Evolutionary conservation across 2,888 invertebrate species (phyloP), one percentile per base, ranked within the genome.

Genomic region (Thymelicus sylvestris): DNA sequence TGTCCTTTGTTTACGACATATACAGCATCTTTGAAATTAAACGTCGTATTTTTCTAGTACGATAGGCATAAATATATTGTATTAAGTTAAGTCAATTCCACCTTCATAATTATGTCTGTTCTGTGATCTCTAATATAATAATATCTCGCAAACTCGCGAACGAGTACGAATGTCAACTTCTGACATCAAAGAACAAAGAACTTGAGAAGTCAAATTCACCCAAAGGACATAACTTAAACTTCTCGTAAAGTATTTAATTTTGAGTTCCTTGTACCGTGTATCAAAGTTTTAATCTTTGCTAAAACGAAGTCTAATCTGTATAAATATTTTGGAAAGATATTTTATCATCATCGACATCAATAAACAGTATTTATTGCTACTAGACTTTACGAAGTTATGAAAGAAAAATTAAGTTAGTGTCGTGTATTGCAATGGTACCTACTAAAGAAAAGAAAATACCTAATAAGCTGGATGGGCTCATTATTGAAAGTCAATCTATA

Each of bases 151-250:
- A 63, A 63, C 24, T 62, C 63, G 31, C 13, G 48, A 63, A 63
- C 48, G 31, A 63, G 63, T 47, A 48, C 63, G 1, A 48, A 8
- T 63, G 48, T 48, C 55, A 65, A 55, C 55, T 41, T 38, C 55
- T 69, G 50, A 52, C 61, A 41, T 67, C 47, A 52, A 19, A 67
- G 67, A 39, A 50, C 39, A 48, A 50, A 61, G 62, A 62, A 62
- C 47, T 62, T 62, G 47, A 63, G 63, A 61, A 50, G 67, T 50
- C 19, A 61, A n/a, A 61, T 10, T 61, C 41, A 52, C 61, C 59
- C 50, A 10, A 61, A 67, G 52, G 61, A 67, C 67, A 31, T 62
- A 50, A 60, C 41, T 61, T 13, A 52, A 67, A 67, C 50, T 67
- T 67, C 39, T 24, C 7, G 52, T 19, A 12, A 61, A 62, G 61